Conservation (phyloP, 2,888 invertebrate genomes). For the Xiphydria camelus region DNA sequence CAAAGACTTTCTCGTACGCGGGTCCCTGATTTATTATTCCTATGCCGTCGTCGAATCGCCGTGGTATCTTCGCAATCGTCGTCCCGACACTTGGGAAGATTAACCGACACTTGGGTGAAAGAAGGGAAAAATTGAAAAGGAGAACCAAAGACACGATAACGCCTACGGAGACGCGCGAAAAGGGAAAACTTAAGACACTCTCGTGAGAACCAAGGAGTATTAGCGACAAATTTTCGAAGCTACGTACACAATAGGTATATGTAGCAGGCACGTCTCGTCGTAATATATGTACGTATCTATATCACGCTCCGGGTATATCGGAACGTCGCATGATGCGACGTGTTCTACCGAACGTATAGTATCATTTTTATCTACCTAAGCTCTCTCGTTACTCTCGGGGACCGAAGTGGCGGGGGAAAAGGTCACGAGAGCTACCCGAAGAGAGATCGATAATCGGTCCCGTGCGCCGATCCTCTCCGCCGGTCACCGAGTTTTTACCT, state of each 20-base stretch:
- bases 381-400: slow-evolving; percentile 5
- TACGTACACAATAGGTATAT: slow-evolving; percentile 48
- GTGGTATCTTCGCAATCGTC: background rate
- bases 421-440: background rate
- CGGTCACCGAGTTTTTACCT: too few species aligned
- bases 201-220: too few species aligned
- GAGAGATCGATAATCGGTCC: too few species aligned
- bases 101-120: slow-evolving; percentile 24
- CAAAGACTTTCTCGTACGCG: too few species aligned
- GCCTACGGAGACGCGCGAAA: slow-evolving; percentile 26
- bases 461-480: too few species aligned
- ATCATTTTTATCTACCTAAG: slow-evolving; percentile 27
- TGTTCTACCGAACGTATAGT: too few species aligned
- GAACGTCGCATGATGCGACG: slow-evolving; percentile 43
- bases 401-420: background rate
- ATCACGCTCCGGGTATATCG: slow-evolving; percentile 54
- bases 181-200: slow-evolving; percentile 52
- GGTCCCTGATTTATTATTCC: too few species aligned
- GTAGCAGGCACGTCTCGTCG: slow-evolving; percentile 58
- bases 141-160: too few species aligned
- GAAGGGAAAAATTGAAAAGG: too few species aligned
- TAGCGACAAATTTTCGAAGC: slow-evolving; percentile 34
- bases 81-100: too few species aligned
- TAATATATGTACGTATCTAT: too few species aligned
- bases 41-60: too few species aligned